phyloP scores from a whole-genome alignment of 2,888 invertebrate genomes.

The Spilosoma lubricipeda region DNA sequence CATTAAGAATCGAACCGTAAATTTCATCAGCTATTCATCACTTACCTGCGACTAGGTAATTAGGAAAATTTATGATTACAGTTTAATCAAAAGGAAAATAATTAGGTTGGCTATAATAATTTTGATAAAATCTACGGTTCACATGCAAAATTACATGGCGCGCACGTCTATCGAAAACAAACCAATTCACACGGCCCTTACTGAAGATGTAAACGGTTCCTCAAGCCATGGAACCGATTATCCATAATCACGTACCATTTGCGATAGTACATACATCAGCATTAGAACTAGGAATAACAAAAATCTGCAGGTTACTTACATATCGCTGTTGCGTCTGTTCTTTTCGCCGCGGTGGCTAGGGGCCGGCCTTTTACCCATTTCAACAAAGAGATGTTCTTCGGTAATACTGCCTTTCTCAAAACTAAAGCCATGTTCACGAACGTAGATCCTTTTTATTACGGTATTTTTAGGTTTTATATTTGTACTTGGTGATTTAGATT shows the following conservation, averaged over 20 bases:
- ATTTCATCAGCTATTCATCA: not conserved
- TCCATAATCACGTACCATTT: not conserved
- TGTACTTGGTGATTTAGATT: slow-evolving; percentile 55
- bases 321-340: slow-evolving; percentile 61
- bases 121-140: not conserved
- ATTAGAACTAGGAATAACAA: not conserved
- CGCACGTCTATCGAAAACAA: not conserved
- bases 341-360: slow-evolving; percentile 63
- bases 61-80: not conserved
- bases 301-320: slow-evolving; percentile 61
- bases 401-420: slow-evolving; percentile 71
- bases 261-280: not conserved
- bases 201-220: no score
- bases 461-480: slow-evolving; percentile 21
- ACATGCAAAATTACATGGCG: not conserved
- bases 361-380: slow-evolving; percentile 73
- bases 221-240: no score
- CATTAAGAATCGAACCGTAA: not conserved
- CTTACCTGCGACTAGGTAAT: slow-evolving; percentile 1
- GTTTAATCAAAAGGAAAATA: not conserved
- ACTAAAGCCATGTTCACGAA: slow-evolving; percentile 71
- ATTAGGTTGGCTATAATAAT: no score
- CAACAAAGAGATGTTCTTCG: slow-evolving; percentile 70
- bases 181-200: not conserved
- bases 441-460: slow-evolving; percentile 32